Percentiles rank a stretch among this genome's conserved stretches.
Conservation (phyloP, 2,113 vertebrate genomes). For the Gasterosteus nipponicus region DNA sequence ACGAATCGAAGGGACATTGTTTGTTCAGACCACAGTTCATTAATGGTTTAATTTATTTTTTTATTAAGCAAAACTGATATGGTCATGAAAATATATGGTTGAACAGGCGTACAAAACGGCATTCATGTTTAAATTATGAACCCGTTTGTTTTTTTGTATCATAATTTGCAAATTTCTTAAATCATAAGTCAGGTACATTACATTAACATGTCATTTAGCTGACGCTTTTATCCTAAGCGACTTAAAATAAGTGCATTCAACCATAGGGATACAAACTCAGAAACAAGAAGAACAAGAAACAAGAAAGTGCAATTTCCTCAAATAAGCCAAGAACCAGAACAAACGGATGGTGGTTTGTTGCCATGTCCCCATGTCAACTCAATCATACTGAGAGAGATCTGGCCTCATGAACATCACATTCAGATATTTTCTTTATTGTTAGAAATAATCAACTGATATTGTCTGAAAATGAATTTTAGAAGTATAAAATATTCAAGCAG, state of each 20-base stretch:
- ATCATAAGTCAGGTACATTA: background rate
- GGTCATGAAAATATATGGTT: background rate
- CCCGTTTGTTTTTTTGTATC: background rate
- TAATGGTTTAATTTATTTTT: constrained; percentile 6
- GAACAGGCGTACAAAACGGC: background rate
- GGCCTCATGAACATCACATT: background rate
- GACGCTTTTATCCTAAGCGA: too few species aligned
- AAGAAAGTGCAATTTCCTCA: too few species aligned
- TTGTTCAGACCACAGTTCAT: background rate
- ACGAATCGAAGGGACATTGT: background rate
- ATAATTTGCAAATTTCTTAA: background rate
- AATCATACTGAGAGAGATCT: background rate
- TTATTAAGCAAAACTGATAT: background rate
- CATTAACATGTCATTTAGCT: too few species aligned
- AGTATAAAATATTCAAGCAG: background rate
- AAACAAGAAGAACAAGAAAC: too few species aligned
- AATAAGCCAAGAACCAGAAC: too few species aligned
- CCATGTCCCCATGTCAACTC: too few species aligned
- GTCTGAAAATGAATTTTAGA: background rate
- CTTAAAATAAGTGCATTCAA: too few species aligned
- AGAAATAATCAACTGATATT: background rate
- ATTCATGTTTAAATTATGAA: background rate
- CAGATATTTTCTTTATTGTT: background rate
- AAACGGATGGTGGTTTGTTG: too few species aligned
- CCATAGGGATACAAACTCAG: too few species aligned